A percentile compares a stretch with the other conserved stretches of the same genome.
Evolutionary conservation across 1,140 invertebrate genomes (phyloP).

Genomic region (Galleria mellonella): DNA sequence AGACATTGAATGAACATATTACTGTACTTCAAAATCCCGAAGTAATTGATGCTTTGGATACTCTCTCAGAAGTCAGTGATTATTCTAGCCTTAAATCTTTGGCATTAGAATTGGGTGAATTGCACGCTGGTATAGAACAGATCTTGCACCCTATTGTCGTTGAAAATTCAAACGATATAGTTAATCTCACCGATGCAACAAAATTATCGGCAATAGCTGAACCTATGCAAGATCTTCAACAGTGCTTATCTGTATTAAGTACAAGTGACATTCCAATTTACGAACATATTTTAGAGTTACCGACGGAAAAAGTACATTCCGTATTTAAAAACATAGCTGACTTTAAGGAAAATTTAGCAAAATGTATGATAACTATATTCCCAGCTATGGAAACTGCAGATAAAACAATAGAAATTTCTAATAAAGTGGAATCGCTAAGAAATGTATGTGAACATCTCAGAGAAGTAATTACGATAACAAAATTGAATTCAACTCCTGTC

Average conservation of each 20-base stretch:
- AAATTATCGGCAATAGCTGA: slow-evolving; percentile 55
- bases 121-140: slow-evolving; percentile 53
- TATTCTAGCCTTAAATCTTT: slow-evolving; percentile 49
- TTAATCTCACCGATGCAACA: slow-evolving; percentile 19
- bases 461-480: slow-evolving; percentile 20
- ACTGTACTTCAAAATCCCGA: slow-evolving; percentile 44
- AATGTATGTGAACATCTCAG: slow-evolving; percentile 32
- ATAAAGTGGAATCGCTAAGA: slow-evolving; percentile 28
- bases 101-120: slow-evolving; percentile 38
- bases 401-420: slow-evolving; percentile 34
- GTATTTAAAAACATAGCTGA: slow-evolving; percentile 30
- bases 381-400: slow-evolving; percentile 32
- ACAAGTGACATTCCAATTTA: slow-evolving; percentile 44
- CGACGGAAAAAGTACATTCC: slow-evolving; percentile 38
- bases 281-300: slow-evolving; percentile 42
- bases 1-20: slow-evolving; percentile 45
- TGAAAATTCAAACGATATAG: slow-evolving; percentile 33
- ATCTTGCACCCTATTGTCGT: slow-evolving; percentile 44
- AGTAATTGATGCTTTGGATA: slow-evolving; percentile 42
- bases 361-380: slow-evolving; percentile 33
- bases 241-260: slow-evolving; percentile 47
- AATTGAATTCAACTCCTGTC: slow-evolving; percentile 4
- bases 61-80: slow-evolving; percentile 41
- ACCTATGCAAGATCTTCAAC: slow-evolving; percentile 57
- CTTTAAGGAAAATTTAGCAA: slow-evolving; percentile 42